A percentile compares a stretch with the other conserved stretches of the same genome.
Conservation (phyloP, 2,113 vertebrate species). For the Astur gentilis region DNA sequence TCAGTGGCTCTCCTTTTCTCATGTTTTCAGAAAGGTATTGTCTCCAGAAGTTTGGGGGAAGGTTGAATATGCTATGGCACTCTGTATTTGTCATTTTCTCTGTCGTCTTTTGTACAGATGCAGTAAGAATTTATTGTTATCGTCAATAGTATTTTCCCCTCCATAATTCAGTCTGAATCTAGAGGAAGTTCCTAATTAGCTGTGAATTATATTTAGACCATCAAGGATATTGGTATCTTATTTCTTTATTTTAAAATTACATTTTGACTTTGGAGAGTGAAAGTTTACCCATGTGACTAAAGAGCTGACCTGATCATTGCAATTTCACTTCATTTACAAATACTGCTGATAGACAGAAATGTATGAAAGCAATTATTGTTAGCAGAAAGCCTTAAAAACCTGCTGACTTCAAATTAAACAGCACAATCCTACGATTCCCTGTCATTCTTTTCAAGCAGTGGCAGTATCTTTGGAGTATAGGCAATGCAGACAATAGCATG, state of each 20-base stretch:
- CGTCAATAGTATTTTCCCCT: constrained; percentile 41
- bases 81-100: constrained; percentile 62
- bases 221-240: constrained; percentile 39
- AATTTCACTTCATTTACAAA: constrained; percentile 81
- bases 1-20: constrained; percentile 48
- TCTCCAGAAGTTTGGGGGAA: constrained; percentile 47
- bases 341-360: constrained; percentile 93
- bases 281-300: constrained; percentile 72
- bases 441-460: constrained; percentile 67
- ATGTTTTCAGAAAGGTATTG: constrained; percentile 14
- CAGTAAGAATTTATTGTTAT: constrained; percentile 76
- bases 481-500: constrained; percentile 48
- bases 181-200: constrained; percentile 53
- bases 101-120: constrained; percentile 70
- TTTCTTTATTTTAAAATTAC: constrained; percentile 53
- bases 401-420: constrained; percentile 92
- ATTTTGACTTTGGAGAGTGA: constrained; percentile 75
- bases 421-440: constrained; percentile 75
- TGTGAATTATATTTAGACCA: constrained; percentile 45
- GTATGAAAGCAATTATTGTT: constrained; percentile 89
- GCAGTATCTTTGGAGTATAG: constrained; percentile 65
- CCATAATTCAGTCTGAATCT: constrained; percentile 46
- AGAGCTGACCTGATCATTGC: constrained; percentile 67
- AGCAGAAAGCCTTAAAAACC: constrained; percentile 96
- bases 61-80: constrained; percentile 40